A percentile compares a stretch with the other conserved stretches of the same genome.
Evolutionary conservation across 2,113 vertebrate genomes (phyloP).

Genomic region (Rhegmatorhina hoffmannsi): DNA sequence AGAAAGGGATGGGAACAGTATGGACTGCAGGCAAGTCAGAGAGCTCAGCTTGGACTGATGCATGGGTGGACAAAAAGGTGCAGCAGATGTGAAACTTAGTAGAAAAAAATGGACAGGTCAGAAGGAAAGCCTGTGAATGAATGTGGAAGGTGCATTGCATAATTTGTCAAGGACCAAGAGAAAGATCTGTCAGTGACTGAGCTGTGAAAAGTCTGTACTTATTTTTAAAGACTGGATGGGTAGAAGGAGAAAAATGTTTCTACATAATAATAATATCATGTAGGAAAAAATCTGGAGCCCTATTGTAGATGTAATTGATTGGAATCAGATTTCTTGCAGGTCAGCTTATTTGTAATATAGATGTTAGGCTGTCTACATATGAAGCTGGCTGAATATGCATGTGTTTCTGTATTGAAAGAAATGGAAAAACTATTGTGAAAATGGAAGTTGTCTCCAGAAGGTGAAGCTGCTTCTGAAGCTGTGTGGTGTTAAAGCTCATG

Average conservation of each 20-base stretch:
- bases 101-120: background rate
- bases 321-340: background rate
- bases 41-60: background rate
- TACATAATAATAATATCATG: background rate
- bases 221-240: background rate
- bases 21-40: background rate
- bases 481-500: background rate
- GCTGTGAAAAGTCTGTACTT: background rate
- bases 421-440: background rate
- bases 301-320: background rate
- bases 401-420: background rate
- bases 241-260: background rate
- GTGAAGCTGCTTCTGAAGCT: background rate
- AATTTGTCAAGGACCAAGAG: background rate
- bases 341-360: background rate
- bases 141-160: background rate
- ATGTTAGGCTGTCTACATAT: background rate
- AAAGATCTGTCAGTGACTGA: background rate
- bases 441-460: background rate
- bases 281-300: background rate
- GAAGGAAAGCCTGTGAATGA: background rate
- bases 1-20: rapidly evolving
- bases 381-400: background rate
- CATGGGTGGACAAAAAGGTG: background rate
- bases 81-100: background rate